These are phyloP conservation scores for Andricus curvator DNA, from an alignment of 2,888 invertebrate species.

Conservation along the genomic window DNA sequence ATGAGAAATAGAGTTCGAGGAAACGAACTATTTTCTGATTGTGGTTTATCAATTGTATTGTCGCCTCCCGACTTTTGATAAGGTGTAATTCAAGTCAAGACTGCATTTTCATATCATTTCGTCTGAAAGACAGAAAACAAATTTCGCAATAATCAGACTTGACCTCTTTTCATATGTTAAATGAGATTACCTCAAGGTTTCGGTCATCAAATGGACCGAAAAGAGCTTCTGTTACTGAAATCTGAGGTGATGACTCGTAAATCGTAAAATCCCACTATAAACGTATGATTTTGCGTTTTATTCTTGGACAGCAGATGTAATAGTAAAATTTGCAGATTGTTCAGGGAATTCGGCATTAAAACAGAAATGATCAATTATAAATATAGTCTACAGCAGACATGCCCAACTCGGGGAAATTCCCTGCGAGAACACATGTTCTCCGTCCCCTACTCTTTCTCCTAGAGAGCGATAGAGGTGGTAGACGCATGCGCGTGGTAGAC, in stretches of 20 bases:
- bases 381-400: background rate
- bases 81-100: background rate
- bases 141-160: background rate
- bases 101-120: background rate
- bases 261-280: background rate
- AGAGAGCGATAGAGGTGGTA: too few species aligned
- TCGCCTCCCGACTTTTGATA: background rate
- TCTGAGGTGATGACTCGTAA: conserved; percentile 3
- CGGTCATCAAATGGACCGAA: background rate
- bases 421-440: too few species aligned
- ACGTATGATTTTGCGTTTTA: background rate
- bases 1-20: background rate
- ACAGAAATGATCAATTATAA: background rate
- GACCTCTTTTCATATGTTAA: background rate
- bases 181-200: background rate
- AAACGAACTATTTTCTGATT: background rate
- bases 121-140: background rate
- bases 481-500: too few species aligned
- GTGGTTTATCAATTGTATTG: conserved; percentile 2
- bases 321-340: background rate
- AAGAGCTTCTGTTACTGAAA: background rate
- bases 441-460: too few species aligned
- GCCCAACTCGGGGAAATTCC: too few species aligned
- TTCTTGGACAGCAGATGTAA: background rate
- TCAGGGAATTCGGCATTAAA: background rate